These are phyloP conservation scores for Myzus persicae DNA, from an alignment of 1,140 invertebrate genomes.

Conservation along the genomic window DNA sequence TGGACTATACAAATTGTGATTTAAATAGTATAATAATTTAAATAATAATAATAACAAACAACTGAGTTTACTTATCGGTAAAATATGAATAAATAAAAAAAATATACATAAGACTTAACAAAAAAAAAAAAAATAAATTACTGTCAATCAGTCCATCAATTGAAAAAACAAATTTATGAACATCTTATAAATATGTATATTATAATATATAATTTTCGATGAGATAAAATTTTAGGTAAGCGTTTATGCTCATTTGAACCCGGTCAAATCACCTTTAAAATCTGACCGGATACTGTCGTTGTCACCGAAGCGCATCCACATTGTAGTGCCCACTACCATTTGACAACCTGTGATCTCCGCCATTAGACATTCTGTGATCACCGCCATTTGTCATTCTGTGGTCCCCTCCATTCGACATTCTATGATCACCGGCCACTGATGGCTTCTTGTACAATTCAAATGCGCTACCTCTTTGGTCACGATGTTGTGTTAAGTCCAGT, in stretches of 20 bases:
- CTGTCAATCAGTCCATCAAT: slow-evolving; percentile 49
- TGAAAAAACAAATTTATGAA: slow-evolving; percentile 54
- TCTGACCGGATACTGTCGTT: slow-evolving; percentile 57
- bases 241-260: neutral
- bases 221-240: slow-evolving; percentile 17
- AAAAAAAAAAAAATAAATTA: slow-evolving; percentile 45
- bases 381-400: slow-evolving; percentile 11
- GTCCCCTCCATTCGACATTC: slow-evolving; percentile 14
- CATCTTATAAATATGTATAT: slow-evolving; percentile 11
- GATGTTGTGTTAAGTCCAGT: slow-evolving; percentile 77
- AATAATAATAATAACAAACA: slow-evolving; percentile 48
- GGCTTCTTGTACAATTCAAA: slow-evolving; percentile 95
- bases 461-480: slow-evolving; percentile 90
- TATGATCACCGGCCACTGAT: slow-evolving; percentile 43
- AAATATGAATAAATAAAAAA: slow-evolving; percentile 24
- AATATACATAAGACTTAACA: neutral
- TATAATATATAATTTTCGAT: slow-evolving; percentile 11
- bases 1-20: neutral
- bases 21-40: neutral
- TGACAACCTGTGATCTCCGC: neutral
- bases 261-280: slow-evolving; percentile 29
- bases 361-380: slow-evolving; percentile 34
- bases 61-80: neutral
- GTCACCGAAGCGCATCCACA: slow-evolving; percentile 50
- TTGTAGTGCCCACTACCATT: slow-evolving; percentile 31